Conservation (phyloP, 2,888 invertebrate species). For the Lasius fuliginosus region DNA sequence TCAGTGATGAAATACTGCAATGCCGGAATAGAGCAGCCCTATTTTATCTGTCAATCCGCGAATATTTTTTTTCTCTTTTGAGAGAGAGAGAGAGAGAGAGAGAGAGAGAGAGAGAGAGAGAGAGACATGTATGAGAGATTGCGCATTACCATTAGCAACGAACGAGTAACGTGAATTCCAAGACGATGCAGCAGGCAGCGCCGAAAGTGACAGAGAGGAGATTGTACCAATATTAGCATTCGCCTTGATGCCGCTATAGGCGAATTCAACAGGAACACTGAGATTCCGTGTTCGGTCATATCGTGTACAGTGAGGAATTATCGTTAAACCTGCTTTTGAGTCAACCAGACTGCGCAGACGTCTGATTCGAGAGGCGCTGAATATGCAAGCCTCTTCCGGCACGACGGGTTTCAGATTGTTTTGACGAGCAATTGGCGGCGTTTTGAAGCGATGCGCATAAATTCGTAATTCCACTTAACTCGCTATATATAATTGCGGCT, state of each 20-base stretch:
- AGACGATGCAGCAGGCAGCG: conserved; percentile 33
- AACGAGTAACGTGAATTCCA: conserved; percentile 45
- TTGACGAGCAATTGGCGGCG: conserved; percentile 52
- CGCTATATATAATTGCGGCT: conserved; percentile 20
- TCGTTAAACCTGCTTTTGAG: conserved; percentile 54
- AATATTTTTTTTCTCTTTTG: conserved; percentile 45
- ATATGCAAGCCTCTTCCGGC: conserved; percentile 51
- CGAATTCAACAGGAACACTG: conserved; percentile 23
- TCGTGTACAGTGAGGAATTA: conserved; percentile 52
- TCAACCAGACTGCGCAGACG: conserved; percentile 49
- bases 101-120: conserved; percentile 2
- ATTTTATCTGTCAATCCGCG: conserved; percentile 53
- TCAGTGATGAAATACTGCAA: conserved; percentile 11
- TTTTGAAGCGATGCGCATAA: conserved; percentile 39
- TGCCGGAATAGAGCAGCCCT: conserved; percentile 9
- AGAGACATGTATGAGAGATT: conserved; percentile 24
- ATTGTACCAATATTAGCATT: conserved; percentile 61
- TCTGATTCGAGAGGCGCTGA: conserved; percentile 44
- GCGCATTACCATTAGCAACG: conserved; percentile 58
- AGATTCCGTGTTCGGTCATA: conserved; percentile 37
- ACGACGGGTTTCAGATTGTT: conserved; percentile 41
- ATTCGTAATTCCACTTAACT: conserved; percentile 49
- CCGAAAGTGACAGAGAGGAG: conserved; percentile 49
- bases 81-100: neutral
- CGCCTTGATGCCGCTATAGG: conserved; percentile 40